These are phyloP conservation scores for Drosophila sproati DNA, from an alignment of 1,140 invertebrate genomes.

Conservation along the genomic window DNA sequence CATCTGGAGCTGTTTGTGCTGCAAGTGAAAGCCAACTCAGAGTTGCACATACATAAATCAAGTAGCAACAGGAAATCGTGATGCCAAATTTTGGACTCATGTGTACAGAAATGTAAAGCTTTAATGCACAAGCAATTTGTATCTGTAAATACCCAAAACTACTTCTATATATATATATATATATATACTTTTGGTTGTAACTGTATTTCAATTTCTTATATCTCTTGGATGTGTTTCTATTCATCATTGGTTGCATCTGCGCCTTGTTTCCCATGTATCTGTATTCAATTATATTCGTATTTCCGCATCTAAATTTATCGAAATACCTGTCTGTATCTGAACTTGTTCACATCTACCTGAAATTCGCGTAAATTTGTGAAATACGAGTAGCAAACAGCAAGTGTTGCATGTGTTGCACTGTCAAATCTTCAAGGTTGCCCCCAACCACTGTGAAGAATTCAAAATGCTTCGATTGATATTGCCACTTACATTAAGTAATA, in stretches of 20 bases:
- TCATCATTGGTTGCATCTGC: neutral
- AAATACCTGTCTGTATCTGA: no score
- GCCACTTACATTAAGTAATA: no score
- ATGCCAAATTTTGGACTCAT: conserved; percentile 11
- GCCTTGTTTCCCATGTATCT: neutral
- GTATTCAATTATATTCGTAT: neutral
- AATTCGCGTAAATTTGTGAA: neutral
- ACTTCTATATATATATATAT: neutral
- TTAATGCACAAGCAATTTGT: conserved; percentile 14
- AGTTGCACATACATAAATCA: conserved; percentile 28
- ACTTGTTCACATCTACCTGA: no score
- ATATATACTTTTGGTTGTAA: conserved; percentile 1
- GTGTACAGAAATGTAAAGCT: conserved; percentile 8
- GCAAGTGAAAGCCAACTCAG: conserved; percentile 13
- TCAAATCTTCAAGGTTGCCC: no score
- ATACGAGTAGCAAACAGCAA: neutral
- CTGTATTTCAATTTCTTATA: neutral
- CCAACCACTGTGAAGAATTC: no score
- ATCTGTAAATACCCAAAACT: neutral
- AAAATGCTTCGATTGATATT: no score
- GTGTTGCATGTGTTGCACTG: neutral
- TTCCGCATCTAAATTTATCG: neutral
- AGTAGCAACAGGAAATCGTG: neutral
- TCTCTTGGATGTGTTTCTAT: neutral
- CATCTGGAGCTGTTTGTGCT: neutral